Conservation (phyloP, 2,113 vertebrate species). For the Sebastes fasciatus region DNA sequence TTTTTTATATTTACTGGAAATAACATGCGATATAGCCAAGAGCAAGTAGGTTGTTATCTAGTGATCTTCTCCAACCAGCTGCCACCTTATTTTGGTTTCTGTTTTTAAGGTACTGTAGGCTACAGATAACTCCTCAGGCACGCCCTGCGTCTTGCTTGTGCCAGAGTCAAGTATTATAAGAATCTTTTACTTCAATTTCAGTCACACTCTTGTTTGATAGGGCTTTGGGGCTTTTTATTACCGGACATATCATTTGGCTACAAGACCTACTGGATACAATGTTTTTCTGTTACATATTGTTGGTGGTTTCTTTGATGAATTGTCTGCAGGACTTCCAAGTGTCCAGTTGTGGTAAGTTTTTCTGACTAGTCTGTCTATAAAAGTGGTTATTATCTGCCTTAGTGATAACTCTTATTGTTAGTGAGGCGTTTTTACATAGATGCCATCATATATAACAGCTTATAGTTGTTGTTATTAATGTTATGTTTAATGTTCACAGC, state of each 20-base stretch:
- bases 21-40: no score
- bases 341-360: constrained; percentile 7
- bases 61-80: no score
- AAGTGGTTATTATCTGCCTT: background rate
- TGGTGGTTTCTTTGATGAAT: background rate
- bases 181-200: background rate
- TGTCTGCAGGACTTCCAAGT: background rate
- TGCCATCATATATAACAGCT: background rate
- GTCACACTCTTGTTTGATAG: background rate
- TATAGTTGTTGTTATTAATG: background rate
- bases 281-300: background rate
- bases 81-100: no score
- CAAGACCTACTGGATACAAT: constrained; percentile 12
- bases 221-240: background rate
- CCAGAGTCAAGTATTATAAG: no score
- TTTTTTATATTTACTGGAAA: no score
- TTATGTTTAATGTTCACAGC: background rate
- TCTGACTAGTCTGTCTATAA: background rate
- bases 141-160: no score
- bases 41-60: no score
- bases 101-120: no score
- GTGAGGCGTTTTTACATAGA: background rate
- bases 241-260: no score
- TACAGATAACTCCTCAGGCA: no score
- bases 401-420: background rate